Evolutionary conservation across 1,140 invertebrate species (phyloP), one percentile per base, ranked within the genome.

Genomic region (Drosophila kepulauana): DNA sequence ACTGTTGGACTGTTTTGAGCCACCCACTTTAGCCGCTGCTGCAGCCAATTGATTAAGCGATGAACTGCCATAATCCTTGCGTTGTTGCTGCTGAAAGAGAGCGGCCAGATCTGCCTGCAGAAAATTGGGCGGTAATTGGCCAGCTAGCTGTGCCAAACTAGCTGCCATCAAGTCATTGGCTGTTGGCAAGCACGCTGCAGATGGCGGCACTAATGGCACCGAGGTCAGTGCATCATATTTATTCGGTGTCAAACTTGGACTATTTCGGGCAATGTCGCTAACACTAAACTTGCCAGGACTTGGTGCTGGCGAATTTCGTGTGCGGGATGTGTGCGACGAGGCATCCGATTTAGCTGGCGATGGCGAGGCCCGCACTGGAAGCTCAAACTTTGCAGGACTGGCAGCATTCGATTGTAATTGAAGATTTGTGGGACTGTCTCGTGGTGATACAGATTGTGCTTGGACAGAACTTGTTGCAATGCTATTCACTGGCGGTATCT

Each of bases 341-440:
- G 91, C 63, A 54, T 93, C 92, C 5, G 92, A 92, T 59, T 92
- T 92, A 10, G 92, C 91, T 16, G 92, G 92, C 56, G 92, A 93
- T 1, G 92, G 92, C 1, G 87, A 92, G 2, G 92, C 90, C 4
- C 90, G 74, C 6, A 92, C 79, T 0, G 92, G 90, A 11, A 91
- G 61, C 62, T 92, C 92, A 64, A 92, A 92, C 70, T 92, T 92
- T 41, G 92, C 92, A 13, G 92, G 92, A 66, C 92, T 92, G 51
- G 92, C 90, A 3, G 91, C 91, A 70, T 90, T 92, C 25, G 90
- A 92, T 49, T 71, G 64, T 20, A 73, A 8, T 20, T 86, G 91
- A 48, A 92, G 81, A 25, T 90, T 92, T 13, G 92, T 92, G 15
- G 92, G 92, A 69, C 92, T 92, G 63, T 92, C 91, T 0, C 90